Conservation (phyloP, 2,888 invertebrate species). For the Amphipoea lucens region DNA sequence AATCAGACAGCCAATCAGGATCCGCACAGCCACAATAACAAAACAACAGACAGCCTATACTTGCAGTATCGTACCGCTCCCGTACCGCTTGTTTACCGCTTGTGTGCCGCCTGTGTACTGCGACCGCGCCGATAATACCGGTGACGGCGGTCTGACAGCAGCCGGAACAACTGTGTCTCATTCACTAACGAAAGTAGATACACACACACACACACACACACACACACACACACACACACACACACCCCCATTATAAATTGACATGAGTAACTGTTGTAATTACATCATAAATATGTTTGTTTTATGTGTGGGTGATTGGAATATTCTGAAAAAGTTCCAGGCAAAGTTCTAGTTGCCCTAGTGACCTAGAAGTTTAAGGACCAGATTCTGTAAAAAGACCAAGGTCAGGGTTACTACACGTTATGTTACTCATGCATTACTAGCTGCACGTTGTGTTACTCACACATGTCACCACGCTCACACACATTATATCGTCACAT, state of each 20-base stretch:
- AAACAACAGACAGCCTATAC: slow-evolving; percentile 10
- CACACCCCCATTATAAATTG: not conserved
- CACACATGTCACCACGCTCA: not conserved
- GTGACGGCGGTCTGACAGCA: slow-evolving; percentile 66
- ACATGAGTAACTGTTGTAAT: slow-evolving; percentile 8
- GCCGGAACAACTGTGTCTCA: slow-evolving; percentile 28
- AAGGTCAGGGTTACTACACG: not conserved
- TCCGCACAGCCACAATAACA: not conserved
- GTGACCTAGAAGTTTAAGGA: not conserved
- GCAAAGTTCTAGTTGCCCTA: not conserved
- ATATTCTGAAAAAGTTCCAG: not conserved
- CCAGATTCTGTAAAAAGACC: not conserved
- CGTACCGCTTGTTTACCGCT: slow-evolving; percentile 2
- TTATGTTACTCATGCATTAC: not conserved
- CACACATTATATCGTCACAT: not conserved
- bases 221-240: not conserved
- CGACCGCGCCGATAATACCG: slow-evolving; percentile 8
- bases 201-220: not conserved
- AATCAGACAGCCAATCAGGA: slow-evolving; percentile 9
- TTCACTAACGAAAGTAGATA: not conserved
- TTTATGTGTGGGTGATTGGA: not conserved
- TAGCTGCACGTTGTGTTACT: not conserved
- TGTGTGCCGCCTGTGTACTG: not conserved
- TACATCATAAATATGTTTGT: not conserved
- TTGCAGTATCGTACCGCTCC: slow-evolving; percentile 13